These are phyloP conservation scores for Pelecanoides urinatrix DNA, from an alignment of 2,113 vertebrate species.

Conservation along the genomic window DNA sequence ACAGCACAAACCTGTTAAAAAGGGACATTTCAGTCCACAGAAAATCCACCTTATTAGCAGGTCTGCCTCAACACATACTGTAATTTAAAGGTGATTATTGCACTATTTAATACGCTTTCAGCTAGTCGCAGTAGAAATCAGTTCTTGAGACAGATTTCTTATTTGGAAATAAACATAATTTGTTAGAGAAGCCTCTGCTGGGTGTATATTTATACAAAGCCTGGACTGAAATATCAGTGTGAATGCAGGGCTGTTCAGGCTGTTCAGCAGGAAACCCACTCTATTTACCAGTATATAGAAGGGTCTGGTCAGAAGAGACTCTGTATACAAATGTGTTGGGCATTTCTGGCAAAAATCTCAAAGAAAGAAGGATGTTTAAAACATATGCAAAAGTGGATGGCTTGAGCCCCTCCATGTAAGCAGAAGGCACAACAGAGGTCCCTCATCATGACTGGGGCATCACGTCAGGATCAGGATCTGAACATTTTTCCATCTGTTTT, in stretches of 20 bases:
- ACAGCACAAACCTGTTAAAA: background rate
- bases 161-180: background rate
- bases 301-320: background rate
- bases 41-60: conserved; percentile 6
- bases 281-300: background rate
- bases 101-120: background rate
- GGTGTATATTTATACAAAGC: background rate
- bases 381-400: background rate
- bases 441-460: background rate
- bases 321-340: background rate
- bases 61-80: background rate
- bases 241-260: background rate
- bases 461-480: background rate
- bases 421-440: background rate
- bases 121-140: background rate
- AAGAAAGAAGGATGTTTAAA: background rate
- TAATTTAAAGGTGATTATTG: background rate
- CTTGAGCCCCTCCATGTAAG: accelerated
- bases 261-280: background rate
- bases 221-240: background rate
- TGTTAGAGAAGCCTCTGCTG: background rate
- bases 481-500: background rate
- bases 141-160: background rate
- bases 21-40: background rate
- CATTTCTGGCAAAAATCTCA: background rate